These are phyloP conservation scores for Seladonia tumulorum DNA, from an alignment of 2,888 invertebrate species.

Conservation along the genomic window DNA sequence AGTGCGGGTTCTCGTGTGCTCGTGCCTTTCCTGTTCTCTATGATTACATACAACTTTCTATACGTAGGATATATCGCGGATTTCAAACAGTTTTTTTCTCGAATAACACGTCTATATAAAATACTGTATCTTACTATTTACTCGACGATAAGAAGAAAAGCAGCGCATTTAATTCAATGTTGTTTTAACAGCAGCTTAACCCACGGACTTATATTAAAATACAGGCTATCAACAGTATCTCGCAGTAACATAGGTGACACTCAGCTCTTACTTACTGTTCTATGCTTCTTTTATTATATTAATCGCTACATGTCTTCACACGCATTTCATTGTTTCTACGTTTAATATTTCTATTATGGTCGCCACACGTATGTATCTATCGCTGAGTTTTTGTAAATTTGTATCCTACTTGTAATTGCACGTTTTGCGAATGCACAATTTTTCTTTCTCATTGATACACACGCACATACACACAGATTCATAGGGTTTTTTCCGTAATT, in stretches of 20 bases:
- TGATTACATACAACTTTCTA: background rate
- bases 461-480: constrained; percentile 16
- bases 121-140: constrained; percentile 18
- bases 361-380: constrained; percentile 16
- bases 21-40: constrained; percentile 23
- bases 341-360: constrained; percentile 35
- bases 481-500: constrained; percentile 4
- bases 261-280: constrained; percentile 75
- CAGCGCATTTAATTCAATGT: constrained; percentile 78
- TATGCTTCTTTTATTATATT: constrained; percentile 67
- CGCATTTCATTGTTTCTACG: constrained; percentile 50
- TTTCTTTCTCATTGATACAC: constrained; percentile 13
- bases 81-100: background rate
- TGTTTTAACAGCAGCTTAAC: constrained; percentile 84
- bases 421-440: constrained; percentile 54
- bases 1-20: constrained; percentile 38
- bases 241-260: constrained; percentile 83
- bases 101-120: constrained; percentile 6
- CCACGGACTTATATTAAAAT: constrained; percentile 82
- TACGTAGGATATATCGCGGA: background rate
- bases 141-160: constrained; percentile 47
- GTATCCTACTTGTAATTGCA: constrained; percentile 51
- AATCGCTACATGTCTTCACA: constrained; percentile 54
- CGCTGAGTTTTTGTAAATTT: constrained; percentile 34
- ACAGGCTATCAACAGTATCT: constrained; percentile 81